A percentile compares a stretch with the other conserved stretches of the same genome.
Evolutionary conservation across 2,113 vertebrate genomes (phyloP).

Genomic region (Corythornis cristatus): DNA sequence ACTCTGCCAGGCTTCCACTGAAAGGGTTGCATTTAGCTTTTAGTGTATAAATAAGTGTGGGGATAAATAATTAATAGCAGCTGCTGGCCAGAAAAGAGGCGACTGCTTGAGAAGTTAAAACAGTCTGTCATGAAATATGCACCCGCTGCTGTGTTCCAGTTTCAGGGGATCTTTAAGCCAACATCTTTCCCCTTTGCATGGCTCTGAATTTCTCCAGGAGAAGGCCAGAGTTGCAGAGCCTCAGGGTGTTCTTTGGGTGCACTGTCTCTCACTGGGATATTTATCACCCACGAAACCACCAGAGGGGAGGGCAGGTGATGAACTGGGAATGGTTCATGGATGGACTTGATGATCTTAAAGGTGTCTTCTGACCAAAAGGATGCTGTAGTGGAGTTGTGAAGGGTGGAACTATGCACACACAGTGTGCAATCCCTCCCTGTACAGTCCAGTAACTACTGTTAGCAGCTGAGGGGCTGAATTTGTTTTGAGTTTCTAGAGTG

Average conservation of each 20-base stretch:
- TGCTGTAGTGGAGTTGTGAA: not conserved
- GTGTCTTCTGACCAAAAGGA: not conserved
- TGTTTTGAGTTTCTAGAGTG: not conserved
- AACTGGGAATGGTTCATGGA: not conserved
- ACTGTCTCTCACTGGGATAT: not conserved
- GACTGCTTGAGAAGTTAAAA: slow-evolving; percentile 49
- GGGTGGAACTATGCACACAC: not conserved
- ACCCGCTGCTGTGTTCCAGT: slow-evolving; percentile 12
- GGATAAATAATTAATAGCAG: slow-evolving; percentile 59
- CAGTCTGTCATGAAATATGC: slow-evolving; percentile 36
- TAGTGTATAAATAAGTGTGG: slow-evolving; percentile 59
- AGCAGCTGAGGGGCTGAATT: not conserved
- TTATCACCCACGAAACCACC: not conserved
- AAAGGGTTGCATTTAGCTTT: slow-evolving; percentile 57
- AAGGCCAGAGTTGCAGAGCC: not conserved
- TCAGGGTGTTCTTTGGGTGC: not conserved
- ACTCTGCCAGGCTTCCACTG: slow-evolving; percentile 10
- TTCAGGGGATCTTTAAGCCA: slow-evolving; percentile 11
- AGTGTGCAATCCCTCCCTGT: not conserved
- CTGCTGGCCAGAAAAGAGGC: slow-evolving; percentile 43
- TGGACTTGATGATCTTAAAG: not conserved
- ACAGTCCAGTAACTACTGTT: not conserved
- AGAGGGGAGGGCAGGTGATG: not conserved
- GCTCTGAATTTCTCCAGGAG: not conserved
- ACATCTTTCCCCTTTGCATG: not conserved